Conservation (phyloP, 2,888 invertebrate genomes). For the Agapetus fuscipes region DNA sequence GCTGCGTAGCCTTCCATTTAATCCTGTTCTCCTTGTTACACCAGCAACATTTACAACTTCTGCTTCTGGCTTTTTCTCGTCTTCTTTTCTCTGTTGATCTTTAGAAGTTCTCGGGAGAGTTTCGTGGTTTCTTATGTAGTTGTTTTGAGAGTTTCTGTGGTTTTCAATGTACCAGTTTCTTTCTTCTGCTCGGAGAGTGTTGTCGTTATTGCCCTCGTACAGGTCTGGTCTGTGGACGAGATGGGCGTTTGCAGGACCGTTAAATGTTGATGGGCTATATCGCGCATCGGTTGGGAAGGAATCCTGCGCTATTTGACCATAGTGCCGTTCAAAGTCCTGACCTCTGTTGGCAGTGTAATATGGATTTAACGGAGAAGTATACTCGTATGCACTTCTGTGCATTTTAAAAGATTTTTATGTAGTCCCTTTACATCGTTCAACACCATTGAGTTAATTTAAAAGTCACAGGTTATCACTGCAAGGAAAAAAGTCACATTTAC, state of each 20-base stretch:
- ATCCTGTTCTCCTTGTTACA: conserved; percentile 13
- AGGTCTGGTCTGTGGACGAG: conserved; percentile 33
- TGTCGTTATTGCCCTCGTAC: conserved; percentile 45
- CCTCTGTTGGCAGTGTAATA: conserved; percentile 13
- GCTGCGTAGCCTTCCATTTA: conserved; percentile 25
- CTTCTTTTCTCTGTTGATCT: conserved; percentile 42
- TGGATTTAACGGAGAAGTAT: conserved; percentile 17
- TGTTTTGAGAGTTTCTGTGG: conserved; percentile 32
- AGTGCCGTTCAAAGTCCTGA: conserved; percentile 15
- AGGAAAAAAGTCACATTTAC: too few relatives aligned
- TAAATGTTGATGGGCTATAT: conserved; percentile 10
- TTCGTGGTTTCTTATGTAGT: conserved; percentile 27
- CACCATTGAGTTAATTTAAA: conserved; percentile 1
- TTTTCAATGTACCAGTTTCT: conserved; percentile 46
- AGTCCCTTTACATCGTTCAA: conserved; percentile 6
- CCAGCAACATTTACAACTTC: conserved; percentile 7
- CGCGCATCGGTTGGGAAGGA: conserved; percentile 11
- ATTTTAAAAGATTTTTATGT: conserved; percentile 14
- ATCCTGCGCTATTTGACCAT: conserved; percentile 15
- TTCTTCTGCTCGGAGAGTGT: conserved; percentile 43
- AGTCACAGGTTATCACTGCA: too few relatives aligned
- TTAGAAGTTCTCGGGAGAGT: conserved; percentile 38
- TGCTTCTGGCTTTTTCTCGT: conserved; percentile 29
- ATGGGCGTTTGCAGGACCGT: conserved; percentile 1
- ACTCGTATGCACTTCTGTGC: conserved; percentile 21